Percentiles rank a stretch among this genome's conserved stretches.
Conservation (phyloP, 2,113 vertebrate genomes). For the Steatornis caripensis region DNA sequence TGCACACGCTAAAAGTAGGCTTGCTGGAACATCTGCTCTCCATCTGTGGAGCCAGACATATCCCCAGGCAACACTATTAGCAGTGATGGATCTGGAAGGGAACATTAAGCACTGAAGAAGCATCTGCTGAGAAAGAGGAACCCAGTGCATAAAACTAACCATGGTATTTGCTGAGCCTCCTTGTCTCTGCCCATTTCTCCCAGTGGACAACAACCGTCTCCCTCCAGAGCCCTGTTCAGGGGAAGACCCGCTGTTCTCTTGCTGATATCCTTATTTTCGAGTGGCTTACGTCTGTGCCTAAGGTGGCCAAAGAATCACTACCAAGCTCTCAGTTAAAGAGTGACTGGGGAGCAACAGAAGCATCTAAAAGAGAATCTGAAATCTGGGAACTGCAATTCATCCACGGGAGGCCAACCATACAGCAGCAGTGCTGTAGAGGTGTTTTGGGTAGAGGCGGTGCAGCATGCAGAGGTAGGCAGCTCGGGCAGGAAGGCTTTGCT, state of each 20-base stretch:
- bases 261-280: neutral
- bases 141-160: neutral
- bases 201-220: neutral
- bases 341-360: neutral
- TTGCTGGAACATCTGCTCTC: slow-evolving; percentile 56
- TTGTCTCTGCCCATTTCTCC: neutral
- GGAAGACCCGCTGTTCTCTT: neutral
- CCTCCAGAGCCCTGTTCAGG: neutral
- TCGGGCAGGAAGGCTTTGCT: neutral
- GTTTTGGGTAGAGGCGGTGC: neutral
- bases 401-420: neutral
- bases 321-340: neutral
- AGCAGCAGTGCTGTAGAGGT: neutral
- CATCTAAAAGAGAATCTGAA: neutral
- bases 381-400: neutral
- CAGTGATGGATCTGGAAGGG: slow-evolving; percentile 22
- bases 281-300: neutral
- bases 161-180: neutral
- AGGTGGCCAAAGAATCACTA: neutral
- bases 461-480: neutral
- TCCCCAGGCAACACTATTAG: slow-evolving; percentile 10
- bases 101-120: neutral
- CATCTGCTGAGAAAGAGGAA: slow-evolving; percentile 1
- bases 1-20: neutral
- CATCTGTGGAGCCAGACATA: slow-evolving; percentile 50